Conservation (phyloP, 2,888 invertebrate species). For the Patella caerulea region DNA sequence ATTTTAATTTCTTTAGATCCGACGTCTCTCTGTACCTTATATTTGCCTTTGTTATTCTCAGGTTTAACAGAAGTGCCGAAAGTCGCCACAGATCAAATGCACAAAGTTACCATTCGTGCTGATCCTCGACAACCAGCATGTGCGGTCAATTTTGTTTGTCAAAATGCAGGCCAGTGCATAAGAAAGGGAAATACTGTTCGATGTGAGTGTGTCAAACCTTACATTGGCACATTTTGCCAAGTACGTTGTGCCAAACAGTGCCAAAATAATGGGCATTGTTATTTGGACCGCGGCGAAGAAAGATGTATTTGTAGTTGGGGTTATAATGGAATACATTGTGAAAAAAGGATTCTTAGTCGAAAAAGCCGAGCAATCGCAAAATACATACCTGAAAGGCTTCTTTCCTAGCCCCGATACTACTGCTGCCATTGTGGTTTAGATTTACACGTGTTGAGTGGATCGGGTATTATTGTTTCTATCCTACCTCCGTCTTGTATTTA, state of each 20-base stretch:
- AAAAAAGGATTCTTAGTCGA: not conserved
- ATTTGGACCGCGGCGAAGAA: not conserved
- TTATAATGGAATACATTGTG: not conserved
- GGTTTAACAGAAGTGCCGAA: too few relatives aligned
- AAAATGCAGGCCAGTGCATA: not conserved
- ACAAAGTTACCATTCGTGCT: not conserved
- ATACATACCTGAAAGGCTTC: too few relatives aligned
- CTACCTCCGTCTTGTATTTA: too few relatives aligned
- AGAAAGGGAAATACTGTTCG: not conserved
- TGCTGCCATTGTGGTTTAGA: too few relatives aligned
- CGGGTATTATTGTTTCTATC: too few relatives aligned
- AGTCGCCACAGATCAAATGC: not conserved
- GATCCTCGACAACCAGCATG: not conserved
- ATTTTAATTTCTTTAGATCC: too few relatives aligned
- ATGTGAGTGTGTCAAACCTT: not conserved
- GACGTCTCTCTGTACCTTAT: too few relatives aligned
- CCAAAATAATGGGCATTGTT: constrained; percentile 6
- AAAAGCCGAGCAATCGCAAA: not conserved
- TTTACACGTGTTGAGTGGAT: too few relatives aligned
- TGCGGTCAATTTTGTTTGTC: constrained; percentile 1
- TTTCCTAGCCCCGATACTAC: too few relatives aligned
- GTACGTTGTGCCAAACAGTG: not conserved
- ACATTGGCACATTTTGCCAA: not conserved
- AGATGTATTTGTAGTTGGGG: not conserved
- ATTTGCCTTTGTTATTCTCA: too few relatives aligned